Evolutionary conservation across 2,888 invertebrate species (phyloP), one percentile per base, ranked within the genome.

Genomic region (Papilio elwesi): DNA sequence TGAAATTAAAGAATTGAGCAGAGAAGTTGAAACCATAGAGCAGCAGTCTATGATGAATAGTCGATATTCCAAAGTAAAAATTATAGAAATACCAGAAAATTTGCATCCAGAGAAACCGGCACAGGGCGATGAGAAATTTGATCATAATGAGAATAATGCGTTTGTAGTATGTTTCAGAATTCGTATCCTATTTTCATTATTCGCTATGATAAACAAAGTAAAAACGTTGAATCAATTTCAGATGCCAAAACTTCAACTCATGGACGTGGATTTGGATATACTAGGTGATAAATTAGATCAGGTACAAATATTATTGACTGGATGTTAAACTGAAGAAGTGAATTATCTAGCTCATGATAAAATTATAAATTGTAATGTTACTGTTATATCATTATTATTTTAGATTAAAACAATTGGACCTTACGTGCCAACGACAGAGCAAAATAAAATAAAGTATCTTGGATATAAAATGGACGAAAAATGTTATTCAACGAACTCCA

Each of bases 171-270:
- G 78, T 78, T 57, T 59, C 4, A 13, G 9, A 5, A 38, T 36
- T 11, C 4, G 36, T 57, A n/a, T 57, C 7, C 3, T 15, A 43
- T 43, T 59, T 43, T 10, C 4, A 53, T 26, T 10, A 11, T n/a
- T 26, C 12, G 26, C 15, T 68, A 13, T 64, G 13, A 43, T 49
- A 65, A 26, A 57, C 1, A 38, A 48, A 47, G 26, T 36, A 26
- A 7, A 69, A 36, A n/a, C 57, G 53, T 73, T 75, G 68, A 79
- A 9, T 53, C 53, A 6, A 47, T 67, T 67, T n/a, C 15, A 67
- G 92, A 84, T 90, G 79, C 91, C 91, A 49, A 87, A 83, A 78
- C 79, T 92, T 69, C 84, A 89, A 57, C 75, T 88, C 9, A 74
- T 77, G 26, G 82, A 80, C 71, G 79, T 81, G 63, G 87, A 91